Conservation (phyloP, 2,113 vertebrate species). For the Chloropsis cyanopogon region DNA sequence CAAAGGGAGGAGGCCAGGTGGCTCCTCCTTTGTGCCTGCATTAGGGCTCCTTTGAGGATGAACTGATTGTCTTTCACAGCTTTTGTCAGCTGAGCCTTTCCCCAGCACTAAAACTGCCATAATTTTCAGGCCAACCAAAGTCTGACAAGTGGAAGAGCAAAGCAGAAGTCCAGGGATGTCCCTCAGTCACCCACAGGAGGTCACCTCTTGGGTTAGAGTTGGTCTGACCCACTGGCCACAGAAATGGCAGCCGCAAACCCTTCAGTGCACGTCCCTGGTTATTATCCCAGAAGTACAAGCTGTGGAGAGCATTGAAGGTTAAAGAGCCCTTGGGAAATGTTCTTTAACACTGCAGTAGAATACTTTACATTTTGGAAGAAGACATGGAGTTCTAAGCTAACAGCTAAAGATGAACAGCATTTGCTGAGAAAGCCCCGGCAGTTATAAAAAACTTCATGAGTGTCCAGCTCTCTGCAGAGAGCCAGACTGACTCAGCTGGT, state of each 20-base stretch:
- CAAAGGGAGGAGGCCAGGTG: background rate
- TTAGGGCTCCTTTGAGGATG: background rate
- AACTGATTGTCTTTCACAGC: background rate
- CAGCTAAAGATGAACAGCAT: background rate
- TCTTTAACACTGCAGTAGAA: background rate
- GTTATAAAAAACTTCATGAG: background rate
- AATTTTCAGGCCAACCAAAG: background rate
- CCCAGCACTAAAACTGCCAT: background rate
- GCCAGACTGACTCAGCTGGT: fast-evolving
- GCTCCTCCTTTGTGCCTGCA: background rate
- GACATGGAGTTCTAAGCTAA: background rate
- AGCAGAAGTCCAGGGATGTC: background rate
- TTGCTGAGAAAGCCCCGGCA: background rate
- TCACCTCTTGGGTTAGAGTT: background rate
- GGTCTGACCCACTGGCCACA: background rate
- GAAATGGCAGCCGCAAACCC: background rate
- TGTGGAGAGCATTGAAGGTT: background rate
- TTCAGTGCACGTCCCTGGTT: background rate
- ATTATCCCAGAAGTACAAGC: background rate
- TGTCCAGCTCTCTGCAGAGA: background rate
- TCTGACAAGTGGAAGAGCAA: background rate
- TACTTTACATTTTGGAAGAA: background rate
- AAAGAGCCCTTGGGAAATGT: background rate
- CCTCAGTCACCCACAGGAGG: background rate
- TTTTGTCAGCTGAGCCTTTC: background rate